Base-by-base conservation (phyloP, 2,888 invertebrate species). In the Chrysotoxum bicinctum region DNA sequence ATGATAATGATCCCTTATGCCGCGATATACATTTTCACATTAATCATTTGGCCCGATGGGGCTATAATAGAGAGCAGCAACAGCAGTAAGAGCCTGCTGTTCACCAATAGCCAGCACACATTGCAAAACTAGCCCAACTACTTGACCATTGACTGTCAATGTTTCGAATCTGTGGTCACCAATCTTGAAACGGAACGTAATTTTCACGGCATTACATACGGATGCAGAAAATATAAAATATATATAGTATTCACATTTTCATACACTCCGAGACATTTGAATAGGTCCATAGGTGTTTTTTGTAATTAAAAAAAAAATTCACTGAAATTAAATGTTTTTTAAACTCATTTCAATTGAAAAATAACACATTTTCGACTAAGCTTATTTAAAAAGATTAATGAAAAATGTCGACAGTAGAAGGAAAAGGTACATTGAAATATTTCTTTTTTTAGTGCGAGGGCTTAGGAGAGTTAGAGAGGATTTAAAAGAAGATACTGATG, bases 91-190 rank as follows among this genome's bases (percentile, higher is more conserved):
- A 48, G 6, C 21, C 2, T n/a, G 52, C 30, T 30, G 6, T 6
- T 2, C 16, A 16, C 4, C 5, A 12, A 16, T 5, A 30, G 32
- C 60, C 16, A 2, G 16, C 10, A 48, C 23, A 21, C 2, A 58
- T 37, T 32, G 10, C 21, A 58, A 40, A 75, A 79, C 80, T 66
- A 80, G 80, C 75, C 70, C 70, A 79, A 72, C 75, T 19, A 64
- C 70, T 73, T 85, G 84, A 80, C 84, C 80, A 85, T 76, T 76
- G 84, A 58, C 80, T 85, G 84, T 80, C 84, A 85, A 85, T 85
- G 64, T 45, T 62, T 10, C 23, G 54, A 80, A 84, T 76, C 84
- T 76, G 48, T 75, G 72, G 75, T 76, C 80, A 84, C 84, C 68
- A 80, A 80, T 85, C 84, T 85, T 35, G 10, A 58, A 66, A 66